These are phyloP conservation scores for Cantharis lateralis DNA, from an alignment of 2,888 invertebrate species.

Conservation along the genomic window DNA sequence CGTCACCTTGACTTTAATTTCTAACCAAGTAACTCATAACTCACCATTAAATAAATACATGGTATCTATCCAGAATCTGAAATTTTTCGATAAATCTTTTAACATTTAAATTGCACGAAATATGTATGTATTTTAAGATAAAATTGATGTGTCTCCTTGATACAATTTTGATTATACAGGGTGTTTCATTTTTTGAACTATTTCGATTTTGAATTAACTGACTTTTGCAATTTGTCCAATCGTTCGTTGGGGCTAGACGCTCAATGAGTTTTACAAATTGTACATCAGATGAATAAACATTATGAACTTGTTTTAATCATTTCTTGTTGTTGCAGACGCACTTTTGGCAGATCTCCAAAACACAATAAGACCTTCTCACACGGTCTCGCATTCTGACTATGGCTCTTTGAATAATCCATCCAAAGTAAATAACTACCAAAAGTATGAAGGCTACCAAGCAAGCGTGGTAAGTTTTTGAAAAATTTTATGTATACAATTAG, in stretches of 20 bases:
- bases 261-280: background rate
- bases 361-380: conserved; percentile 71
- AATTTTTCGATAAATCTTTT: background rate
- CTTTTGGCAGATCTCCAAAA: conserved; percentile 94
- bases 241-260: background rate
- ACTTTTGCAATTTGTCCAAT: background rate
- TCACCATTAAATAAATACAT: background rate
- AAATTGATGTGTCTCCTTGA: background rate
- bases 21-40: background rate
- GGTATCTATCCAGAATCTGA: background rate
- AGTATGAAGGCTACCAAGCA: conserved; percentile 51
- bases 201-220: background rate
- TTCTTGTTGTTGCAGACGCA: conserved; percentile 78
- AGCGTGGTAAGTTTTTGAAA: conserved; percentile 63
- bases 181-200: background rate
- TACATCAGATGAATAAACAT: background rate
- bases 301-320: background rate
- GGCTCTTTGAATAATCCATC: conserved; percentile 69
- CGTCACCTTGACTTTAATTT: background rate
- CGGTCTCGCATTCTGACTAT: conserved; percentile 66
- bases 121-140: background rate
- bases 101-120: background rate
- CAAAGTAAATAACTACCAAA: conserved; percentile 15
- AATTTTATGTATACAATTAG: background rate
- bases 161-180: background rate